Percentiles rank a stretch among this genome's conserved stretches.
Evolutionary conservation across 2,113 vertebrate species (phyloP).

Genomic region (Istiophorus platypterus): DNA sequence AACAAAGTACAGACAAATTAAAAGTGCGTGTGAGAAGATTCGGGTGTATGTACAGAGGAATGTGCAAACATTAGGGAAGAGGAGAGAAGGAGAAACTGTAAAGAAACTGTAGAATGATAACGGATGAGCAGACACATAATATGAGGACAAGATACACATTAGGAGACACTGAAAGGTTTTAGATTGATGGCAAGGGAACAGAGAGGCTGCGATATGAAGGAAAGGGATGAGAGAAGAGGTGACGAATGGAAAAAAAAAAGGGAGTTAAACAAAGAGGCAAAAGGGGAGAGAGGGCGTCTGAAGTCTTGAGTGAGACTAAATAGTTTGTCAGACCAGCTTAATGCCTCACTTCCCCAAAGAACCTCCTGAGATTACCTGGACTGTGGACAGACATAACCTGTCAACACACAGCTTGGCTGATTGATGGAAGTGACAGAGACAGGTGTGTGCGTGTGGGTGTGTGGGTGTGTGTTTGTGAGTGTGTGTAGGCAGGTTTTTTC

Average conservation of each 20-base stretch:
- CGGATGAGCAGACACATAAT: slow-evolving; percentile 45
- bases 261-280: slow-evolving; percentile 49
- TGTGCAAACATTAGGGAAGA: background rate
- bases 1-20: background rate
- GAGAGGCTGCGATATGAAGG: slow-evolving; percentile 11
- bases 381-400: slow-evolving; percentile 79
- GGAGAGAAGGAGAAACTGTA: background rate
- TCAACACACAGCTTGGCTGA: slow-evolving; percentile 72
- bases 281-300: slow-evolving; percentile 52
- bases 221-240: slow-evolving; percentile 37
- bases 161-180: slow-evolving; percentile 35
- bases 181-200: slow-evolving; percentile 31
- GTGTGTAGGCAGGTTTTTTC: slow-evolving; percentile 3
- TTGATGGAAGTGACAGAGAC: slow-evolving; percentile 78
- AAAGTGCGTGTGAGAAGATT: slow-evolving; percentile 14
- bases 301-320: slow-evolving; percentile 78
- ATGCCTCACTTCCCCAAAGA: slow-evolving; percentile 80
- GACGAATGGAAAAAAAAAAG: slow-evolving; percentile 51
- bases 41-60: background rate
- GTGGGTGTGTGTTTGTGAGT: slow-evolving; percentile 58
- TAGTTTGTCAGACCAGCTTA: slow-evolving; percentile 79
- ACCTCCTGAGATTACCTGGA: slow-evolving; percentile 79
- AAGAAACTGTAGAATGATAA: slow-evolving; percentile 35
- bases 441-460: slow-evolving; percentile 60
- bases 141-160: slow-evolving; percentile 50